Evolutionary conservation across 2,888 invertebrate genomes (phyloP).

Genomic region (Trissolcus brochymenae): DNA sequence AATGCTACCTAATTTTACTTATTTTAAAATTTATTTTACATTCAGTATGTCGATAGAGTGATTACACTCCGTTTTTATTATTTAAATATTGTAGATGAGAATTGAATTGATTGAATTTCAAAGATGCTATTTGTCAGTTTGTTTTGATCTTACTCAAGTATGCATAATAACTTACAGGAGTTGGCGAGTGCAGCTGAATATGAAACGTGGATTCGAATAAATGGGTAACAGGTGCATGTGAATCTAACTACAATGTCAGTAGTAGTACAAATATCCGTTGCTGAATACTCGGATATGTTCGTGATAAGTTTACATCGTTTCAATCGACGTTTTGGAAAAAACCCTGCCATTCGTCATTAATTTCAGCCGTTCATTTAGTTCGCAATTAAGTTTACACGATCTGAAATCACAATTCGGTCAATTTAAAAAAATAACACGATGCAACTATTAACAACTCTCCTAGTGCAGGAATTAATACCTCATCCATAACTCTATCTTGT

Average conservation of each 20-base stretch:
- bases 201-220: constrained; percentile 1
- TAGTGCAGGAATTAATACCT: too few species aligned
- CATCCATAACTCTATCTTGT: too few species aligned
- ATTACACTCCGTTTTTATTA: too few species aligned
- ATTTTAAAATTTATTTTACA: too few species aligned
- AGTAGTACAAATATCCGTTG: constrained; percentile 37
- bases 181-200: neutral
- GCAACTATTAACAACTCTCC: constrained; percentile 1
- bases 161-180: neutral
- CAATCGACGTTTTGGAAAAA: constrained; percentile 19
- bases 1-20: too few species aligned
- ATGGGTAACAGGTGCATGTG: neutral
- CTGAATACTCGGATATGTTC: constrained; percentile 45
- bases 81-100: too few species aligned
- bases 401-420: constrained; percentile 42
- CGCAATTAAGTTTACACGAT: neutral
- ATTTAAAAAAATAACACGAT: constrained; percentile 3
- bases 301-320: constrained; percentile 19
- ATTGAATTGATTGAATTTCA: too few species aligned
- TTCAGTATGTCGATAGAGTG: too few species aligned
- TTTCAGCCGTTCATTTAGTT: constrained; percentile 27
- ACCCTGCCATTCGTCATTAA: constrained; percentile 54
- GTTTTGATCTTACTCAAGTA: too few species aligned
- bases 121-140: too few species aligned
- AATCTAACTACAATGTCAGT: constrained; percentile 20